A percentile compares a stretch with the other conserved stretches of the same genome.
These are phyloP conservation scores for Corella eumyota DNA, from an alignment of 23 tunicate genomes.

Conservation along the genomic window DNA sequence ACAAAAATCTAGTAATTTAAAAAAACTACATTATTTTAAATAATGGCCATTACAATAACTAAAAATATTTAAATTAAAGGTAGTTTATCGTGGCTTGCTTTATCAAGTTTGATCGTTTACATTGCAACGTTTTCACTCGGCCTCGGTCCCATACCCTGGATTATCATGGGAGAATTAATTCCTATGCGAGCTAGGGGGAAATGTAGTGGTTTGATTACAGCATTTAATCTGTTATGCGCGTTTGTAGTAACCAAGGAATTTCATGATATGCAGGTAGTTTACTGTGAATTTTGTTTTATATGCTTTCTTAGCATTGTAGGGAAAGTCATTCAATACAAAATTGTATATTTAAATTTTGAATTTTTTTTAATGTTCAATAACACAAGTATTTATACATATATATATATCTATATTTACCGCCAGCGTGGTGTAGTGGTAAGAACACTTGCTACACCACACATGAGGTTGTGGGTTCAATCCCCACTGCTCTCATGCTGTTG, in stretches of 20 bases:
- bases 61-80: too few species aligned
- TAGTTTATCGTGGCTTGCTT: constrained; percentile 70
- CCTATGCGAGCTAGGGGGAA: constrained; percentile 67
- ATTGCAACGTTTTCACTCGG: constrained; percentile 83
- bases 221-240: constrained; percentile 35
- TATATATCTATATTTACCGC: too few species aligned
- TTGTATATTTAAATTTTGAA: too few species aligned
- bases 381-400: too few species aligned
- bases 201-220: constrained; percentile 45
- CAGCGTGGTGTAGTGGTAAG: too few species aligned
- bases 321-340: too few species aligned
- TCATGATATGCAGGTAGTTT: constrained; percentile 44
- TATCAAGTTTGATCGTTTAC: constrained; percentile 58
- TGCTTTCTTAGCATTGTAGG: too few species aligned
- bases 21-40: background rate
- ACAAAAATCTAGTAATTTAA: background rate
- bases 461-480: too few species aligned
- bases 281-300: background rate
- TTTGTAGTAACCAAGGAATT: constrained; percentile 71
- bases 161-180: constrained; percentile 51
- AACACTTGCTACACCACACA: too few species aligned
- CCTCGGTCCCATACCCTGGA: constrained; percentile 86
- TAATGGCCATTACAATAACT: too few species aligned
- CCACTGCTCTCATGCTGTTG: too few species aligned
- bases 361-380: too few species aligned